A percentile compares a stretch with the other conserved stretches of the same genome.
These are phyloP conservation scores for Nematostella vectensis DNA, from an alignment of 92 coral and sea anemone species.

Conservation along the genomic window DNA sequence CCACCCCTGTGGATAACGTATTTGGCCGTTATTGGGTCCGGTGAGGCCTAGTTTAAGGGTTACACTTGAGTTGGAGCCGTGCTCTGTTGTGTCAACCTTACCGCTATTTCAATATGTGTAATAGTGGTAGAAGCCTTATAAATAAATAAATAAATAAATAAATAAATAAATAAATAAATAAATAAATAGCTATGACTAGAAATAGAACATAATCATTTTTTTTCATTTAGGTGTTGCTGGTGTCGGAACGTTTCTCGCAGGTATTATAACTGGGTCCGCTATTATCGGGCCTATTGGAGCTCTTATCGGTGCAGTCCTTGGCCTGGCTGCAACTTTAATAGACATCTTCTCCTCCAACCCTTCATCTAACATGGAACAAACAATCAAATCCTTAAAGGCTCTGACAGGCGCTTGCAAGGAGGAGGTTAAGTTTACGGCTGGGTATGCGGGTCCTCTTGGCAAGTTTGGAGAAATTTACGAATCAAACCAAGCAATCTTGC, in stretches of 20 bases:
- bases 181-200: too few species aligned
- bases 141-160: too few species aligned
- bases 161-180: too few species aligned
- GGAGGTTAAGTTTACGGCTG: slow-evolving; percentile 11
- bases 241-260: slow-evolving; percentile 8
- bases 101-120: too few species aligned
- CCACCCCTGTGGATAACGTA: too few species aligned
- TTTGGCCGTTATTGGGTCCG: too few species aligned
- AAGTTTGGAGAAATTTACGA: slow-evolving; percentile 15
- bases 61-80: too few species aligned
- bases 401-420: slow-evolving; percentile 13
- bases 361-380: slow-evolving; percentile 17
- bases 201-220: too few species aligned
- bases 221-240: slow-evolving; percentile 21
- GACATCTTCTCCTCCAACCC: slow-evolving; percentile 13
- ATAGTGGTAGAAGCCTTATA: too few species aligned
- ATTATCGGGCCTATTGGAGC: slow-evolving; percentile 18
- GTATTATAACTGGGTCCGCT: slow-evolving; percentile 11
- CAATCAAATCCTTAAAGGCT: slow-evolving; percentile 9
- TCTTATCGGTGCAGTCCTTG: slow-evolving; percentile 9
- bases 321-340: slow-evolving; percentile 17
- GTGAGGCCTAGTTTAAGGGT: too few species aligned
- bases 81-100: too few species aligned
- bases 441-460: slow-evolving; percentile 7
- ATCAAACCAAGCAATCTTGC: slow-evolving; percentile 14